Evolutionary conservation across 2,888 invertebrate genomes (phyloP).

Genomic region (Melieria omissa): DNA sequence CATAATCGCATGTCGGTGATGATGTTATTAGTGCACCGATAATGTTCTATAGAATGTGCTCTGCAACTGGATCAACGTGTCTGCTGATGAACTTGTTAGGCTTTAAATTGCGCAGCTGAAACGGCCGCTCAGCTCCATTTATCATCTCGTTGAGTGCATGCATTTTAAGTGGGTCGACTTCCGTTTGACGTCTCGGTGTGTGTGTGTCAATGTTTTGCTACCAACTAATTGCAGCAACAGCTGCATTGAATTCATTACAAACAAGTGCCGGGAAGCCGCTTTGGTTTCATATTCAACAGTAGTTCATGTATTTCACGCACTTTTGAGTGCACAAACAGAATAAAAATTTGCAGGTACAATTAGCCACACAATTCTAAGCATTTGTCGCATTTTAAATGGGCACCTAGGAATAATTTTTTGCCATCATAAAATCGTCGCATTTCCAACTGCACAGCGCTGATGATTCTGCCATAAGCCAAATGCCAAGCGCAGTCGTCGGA

Average conservation of each 20-base stretch:
- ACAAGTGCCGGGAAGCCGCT: too few species aligned
- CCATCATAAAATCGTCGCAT: slow-evolving; percentile 72
- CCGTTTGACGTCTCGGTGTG: slow-evolving; percentile 35
- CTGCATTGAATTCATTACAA: slow-evolving; percentile 2
- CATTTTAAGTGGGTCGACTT: slow-evolving; percentile 34
- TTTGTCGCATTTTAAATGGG: slow-evolving; percentile 49
- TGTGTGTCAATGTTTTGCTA: not conserved
- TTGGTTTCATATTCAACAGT: too few species aligned
- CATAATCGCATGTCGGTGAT: not conserved
- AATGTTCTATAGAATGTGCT: too few species aligned
- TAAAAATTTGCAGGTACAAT: too few species aligned
- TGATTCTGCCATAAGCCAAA: slow-evolving; percentile 73
- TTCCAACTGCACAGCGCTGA: slow-evolving; percentile 74
- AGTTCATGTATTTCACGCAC: too few species aligned
- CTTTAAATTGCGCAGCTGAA: not conserved
- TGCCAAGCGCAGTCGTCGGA: slow-evolving; percentile 72
- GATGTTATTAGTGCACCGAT: not conserved
- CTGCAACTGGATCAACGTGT: not conserved
- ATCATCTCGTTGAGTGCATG: slow-evolving; percentile 19
- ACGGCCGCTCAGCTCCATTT: slow-evolving; percentile 13
- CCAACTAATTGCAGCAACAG: slow-evolving; percentile 37
- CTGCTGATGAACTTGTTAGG: slow-evolving; percentile 31
- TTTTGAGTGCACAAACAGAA: too few species aligned
- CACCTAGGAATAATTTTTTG: slow-evolving; percentile 47
- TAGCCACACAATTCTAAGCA: slow-evolving; percentile 35